Evolutionary conservation across 2,888 invertebrate species (phyloP).

Genomic region (Microlaimidae sp.): DNA sequence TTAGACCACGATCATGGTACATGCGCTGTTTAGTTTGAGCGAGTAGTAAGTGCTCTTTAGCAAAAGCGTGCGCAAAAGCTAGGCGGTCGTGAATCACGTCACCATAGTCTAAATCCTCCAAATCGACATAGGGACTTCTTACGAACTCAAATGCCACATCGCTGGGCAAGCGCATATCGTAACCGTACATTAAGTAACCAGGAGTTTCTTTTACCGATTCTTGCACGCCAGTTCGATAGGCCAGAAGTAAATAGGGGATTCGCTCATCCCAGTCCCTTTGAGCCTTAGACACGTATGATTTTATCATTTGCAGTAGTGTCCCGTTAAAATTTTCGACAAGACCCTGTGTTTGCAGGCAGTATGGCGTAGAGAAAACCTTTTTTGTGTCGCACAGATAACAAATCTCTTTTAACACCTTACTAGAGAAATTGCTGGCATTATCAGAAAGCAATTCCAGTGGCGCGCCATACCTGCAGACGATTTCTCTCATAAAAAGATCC

Average conservation of each 20-base stretch:
- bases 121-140: neutral
- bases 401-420: constrained; percentile 16
- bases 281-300: constrained; percentile 18
- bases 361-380: constrained; percentile 17
- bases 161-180: constrained; percentile 17
- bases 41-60: neutral
- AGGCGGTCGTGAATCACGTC: neutral
- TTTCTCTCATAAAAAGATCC: constrained; percentile 18
- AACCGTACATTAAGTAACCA: constrained; percentile 15
- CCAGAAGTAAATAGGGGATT: constrained; percentile 16
- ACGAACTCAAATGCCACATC: constrained; percentile 5
- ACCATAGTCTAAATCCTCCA: neutral
- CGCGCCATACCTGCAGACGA: constrained; percentile 20
- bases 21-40: too few species aligned
- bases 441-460: constrained; percentile 23
- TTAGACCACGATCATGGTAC: too few species aligned
- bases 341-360: constrained; percentile 21
- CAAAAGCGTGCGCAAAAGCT: neutral
- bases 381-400: constrained; percentile 17
- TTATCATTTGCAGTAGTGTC: constrained; percentile 20
- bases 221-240: constrained; percentile 20
- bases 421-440: constrained; percentile 20
- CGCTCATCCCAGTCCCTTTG: constrained; percentile 25
- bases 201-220: constrained; percentile 18
- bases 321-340: constrained; percentile 23